Evolutionary conservation across 2,797 vertebrate species (phyloP), one percentile per base, ranked within the genome.

Genomic region (Phyllotis vaccarum): DNA sequence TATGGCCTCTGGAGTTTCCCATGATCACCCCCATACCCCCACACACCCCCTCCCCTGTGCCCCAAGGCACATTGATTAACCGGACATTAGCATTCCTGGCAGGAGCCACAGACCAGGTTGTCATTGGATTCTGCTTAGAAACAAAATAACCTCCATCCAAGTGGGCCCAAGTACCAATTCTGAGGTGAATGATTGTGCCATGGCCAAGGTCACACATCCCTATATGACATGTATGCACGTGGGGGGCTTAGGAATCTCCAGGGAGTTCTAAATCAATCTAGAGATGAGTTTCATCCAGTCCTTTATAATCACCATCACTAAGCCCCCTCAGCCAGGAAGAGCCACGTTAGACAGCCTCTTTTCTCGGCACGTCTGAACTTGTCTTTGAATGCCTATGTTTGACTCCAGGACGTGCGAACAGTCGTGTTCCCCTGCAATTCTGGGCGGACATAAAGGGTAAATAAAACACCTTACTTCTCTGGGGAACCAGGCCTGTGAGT

Each of bases 131-230:
- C 97, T 94, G 96, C 96, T 97, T 98, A 95, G 97, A 98, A 98
- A 98, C 97, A 98, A 98, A 98, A 98, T 97, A 97, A 98, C 98
- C 98, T 98, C 98, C 97, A 98, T 98, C 97, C 97, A 98, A 96
- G 97, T 85, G 81, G 98, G 97, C 97, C 98, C 98, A 96, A 97
- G 97, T 96, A 96, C 98, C 98, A 98, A 96, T 97, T 98, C 96
- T 75, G 92, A 93, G 97, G 95, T 95, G 96, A 97, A 60, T 90
- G 96, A 98, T 95, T 97, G 96, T 93, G 95, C 97, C 80, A 24
- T 22, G 34, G 74, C 98, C 98, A 98, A 98, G 97, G 98, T 98
- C 97, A 97, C 56, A 82, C 2, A 21, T 80, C 79, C 66, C 83
- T 49, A 60, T 56, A 68, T 56, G 0, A 6, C 3, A 16, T 62